Conservation (phyloP, 2,113 vertebrate species). For the Hystrix brachyura region DNA sequence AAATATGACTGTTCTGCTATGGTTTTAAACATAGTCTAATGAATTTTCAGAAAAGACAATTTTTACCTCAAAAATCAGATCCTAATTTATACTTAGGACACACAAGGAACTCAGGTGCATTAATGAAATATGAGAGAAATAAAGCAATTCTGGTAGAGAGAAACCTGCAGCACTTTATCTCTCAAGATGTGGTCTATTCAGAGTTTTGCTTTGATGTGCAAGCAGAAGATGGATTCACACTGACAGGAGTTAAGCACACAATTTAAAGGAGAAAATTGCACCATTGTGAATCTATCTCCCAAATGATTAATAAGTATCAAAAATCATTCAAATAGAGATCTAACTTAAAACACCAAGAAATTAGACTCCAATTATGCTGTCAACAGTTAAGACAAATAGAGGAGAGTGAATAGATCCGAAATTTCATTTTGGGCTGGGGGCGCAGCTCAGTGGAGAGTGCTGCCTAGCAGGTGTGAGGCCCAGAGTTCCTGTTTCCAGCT, state of each 20-base stretch:
- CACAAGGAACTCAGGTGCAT: conserved; percentile 52
- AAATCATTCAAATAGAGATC: conserved; percentile 57
- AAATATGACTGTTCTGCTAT: conserved; percentile 52
- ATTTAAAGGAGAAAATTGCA: conserved; percentile 70
- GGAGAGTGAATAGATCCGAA: neutral
- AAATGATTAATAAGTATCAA: conserved; percentile 66
- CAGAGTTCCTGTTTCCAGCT: neutral
- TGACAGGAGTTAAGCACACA: conserved; percentile 46
- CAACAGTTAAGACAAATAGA: neutral
- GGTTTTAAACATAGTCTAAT: conserved; percentile 62
- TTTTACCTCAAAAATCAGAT: conserved; percentile 68
- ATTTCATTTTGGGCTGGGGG: neutral
- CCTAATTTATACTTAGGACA: conserved; percentile 58
- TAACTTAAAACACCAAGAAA: conserved; percentile 60
- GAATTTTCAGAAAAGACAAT: conserved; percentile 63
- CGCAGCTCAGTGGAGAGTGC: neutral
- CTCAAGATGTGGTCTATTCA: conserved; percentile 2
- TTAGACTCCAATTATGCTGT: conserved; percentile 46
- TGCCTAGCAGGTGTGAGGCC: neutral
- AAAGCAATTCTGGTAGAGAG: conserved; percentile 63
- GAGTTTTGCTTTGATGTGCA: conserved; percentile 49
- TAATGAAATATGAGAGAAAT: conserved; percentile 69
- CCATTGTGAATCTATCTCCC: conserved; percentile 60
- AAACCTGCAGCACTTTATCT: conserved; percentile 36
- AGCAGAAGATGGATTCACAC: neutral